phyloP scores from a whole-genome alignment of 2,888 invertebrate genomes.

The Chironomus riparius region DNA sequence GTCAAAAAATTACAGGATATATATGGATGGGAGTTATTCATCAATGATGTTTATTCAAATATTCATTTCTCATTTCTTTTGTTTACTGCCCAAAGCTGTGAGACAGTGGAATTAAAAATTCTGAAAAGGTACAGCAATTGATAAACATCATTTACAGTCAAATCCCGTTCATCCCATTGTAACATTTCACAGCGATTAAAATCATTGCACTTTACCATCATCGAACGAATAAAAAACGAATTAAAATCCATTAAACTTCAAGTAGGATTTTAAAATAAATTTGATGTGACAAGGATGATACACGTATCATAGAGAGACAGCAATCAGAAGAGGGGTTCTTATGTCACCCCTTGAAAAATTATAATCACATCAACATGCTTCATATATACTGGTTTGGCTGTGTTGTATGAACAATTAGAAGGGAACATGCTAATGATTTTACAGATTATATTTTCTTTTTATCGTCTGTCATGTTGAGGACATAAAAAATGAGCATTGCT shows the following conservation, averaged over 20 bases:
- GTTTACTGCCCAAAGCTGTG: too few species aligned
- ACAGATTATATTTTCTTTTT: background rate
- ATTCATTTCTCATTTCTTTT: too few species aligned
- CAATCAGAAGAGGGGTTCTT: background rate
- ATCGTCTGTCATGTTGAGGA: too few species aligned
- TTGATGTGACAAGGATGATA: constrained; percentile 25
- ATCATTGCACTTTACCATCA: background rate
- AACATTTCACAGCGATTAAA: background rate
- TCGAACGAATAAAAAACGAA: constrained; percentile 19
- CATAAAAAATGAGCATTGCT: background rate
- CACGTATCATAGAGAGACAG: background rate
- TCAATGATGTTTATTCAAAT: too few species aligned
- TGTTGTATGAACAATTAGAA: background rate
- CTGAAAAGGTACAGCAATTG: too few species aligned
- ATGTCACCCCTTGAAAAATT: background rate
- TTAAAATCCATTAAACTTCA: constrained; percentile 27
- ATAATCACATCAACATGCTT: background rate
- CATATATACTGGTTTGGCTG: background rate
- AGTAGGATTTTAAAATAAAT: constrained; percentile 25
- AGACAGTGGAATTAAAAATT: too few species aligned
- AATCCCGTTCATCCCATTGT: background rate
- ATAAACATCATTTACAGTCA: background rate
- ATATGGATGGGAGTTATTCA: too few species aligned
- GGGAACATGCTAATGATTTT: constrained; percentile 6
- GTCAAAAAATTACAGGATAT: too few species aligned